Evolutionary conservation across 1,140 invertebrate genomes (phyloP).

Genomic region (Eumeta japonica): DNA sequence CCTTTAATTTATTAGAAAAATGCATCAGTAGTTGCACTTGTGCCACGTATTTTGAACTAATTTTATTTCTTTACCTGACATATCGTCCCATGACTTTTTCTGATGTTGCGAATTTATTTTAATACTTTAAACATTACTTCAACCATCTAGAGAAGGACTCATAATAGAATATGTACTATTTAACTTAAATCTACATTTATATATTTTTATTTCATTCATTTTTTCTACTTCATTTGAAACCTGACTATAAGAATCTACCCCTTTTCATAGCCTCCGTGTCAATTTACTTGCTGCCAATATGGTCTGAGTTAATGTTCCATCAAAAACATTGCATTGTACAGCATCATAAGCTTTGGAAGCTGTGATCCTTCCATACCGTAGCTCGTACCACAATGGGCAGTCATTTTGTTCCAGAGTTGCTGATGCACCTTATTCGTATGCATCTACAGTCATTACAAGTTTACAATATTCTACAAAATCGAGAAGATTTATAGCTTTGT

Average conservation of each 20-base stretch:
- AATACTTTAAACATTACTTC: neutral
- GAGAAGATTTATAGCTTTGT: neutral
- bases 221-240: neutral
- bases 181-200: neutral
- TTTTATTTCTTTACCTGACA: neutral
- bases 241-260: neutral
- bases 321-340: slow-evolving; percentile 18
- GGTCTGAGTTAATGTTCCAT: slow-evolving; percentile 18
- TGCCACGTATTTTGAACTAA: neutral
- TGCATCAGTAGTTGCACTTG: neutral
- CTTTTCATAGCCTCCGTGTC: slow-evolving; percentile 12
- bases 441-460: slow-evolving; percentile 8
- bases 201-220: neutral
- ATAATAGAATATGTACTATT: neutral
- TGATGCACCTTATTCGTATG: slow-evolving; percentile 10
- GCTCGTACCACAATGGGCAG: slow-evolving; percentile 21
- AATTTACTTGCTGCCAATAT: slow-evolving; percentile 20
- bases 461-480: neutral
- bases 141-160: neutral
- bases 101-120: neutral
- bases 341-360: slow-evolving; percentile 31
- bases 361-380: slow-evolving; percentile 32
- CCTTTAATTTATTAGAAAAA: neutral
- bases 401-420: slow-evolving; percentile 14
- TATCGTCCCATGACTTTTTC: too few species aligned